A percentile compares a stretch with the other conserved stretches of the same genome.
These are phyloP conservation scores for Mus caroli DNA, from an alignment of 2,797 vertebrate genomes.

Conservation along the genomic window DNA sequence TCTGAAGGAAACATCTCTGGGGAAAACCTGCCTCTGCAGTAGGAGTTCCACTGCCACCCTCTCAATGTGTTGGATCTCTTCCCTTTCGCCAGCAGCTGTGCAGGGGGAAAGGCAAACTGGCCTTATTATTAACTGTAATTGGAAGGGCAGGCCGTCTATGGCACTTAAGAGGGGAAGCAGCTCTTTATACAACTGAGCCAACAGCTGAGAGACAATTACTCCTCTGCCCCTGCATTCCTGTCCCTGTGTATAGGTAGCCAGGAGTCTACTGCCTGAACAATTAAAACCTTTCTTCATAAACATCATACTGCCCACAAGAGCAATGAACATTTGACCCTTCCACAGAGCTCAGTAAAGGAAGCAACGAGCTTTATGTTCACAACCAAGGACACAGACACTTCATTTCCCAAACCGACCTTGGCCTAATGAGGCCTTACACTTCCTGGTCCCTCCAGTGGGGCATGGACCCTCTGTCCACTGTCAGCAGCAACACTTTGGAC, in stretches of 20 bases:
- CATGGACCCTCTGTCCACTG: background rate
- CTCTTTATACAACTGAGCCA: background rate
- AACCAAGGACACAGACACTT: background rate
- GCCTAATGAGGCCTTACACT: background rate
- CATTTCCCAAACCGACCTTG: background rate
- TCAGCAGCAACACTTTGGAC: background rate
- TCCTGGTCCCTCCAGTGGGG: background rate
- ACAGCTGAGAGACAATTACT: background rate
- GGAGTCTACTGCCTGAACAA: conserved; percentile 10
- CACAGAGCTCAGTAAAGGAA: background rate
- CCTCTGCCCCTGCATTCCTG: background rate
- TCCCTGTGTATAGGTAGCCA: background rate
- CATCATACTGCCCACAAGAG: background rate
- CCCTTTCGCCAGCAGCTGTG: background rate
- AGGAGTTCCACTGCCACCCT: background rate
- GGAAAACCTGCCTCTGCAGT: background rate
- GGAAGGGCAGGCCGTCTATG: background rate
- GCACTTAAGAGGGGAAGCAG: background rate
- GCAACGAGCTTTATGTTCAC: background rate
- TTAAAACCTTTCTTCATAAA: conserved; percentile 44
- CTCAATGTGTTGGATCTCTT: background rate
- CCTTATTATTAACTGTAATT: conserved; percentile 42
- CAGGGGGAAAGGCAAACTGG: background rate
- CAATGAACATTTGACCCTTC: background rate
- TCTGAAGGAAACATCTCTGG: background rate